Conservation (phyloP, 53 echinoderm and acorn worm species). For the Echinarachnius parma region DNA sequence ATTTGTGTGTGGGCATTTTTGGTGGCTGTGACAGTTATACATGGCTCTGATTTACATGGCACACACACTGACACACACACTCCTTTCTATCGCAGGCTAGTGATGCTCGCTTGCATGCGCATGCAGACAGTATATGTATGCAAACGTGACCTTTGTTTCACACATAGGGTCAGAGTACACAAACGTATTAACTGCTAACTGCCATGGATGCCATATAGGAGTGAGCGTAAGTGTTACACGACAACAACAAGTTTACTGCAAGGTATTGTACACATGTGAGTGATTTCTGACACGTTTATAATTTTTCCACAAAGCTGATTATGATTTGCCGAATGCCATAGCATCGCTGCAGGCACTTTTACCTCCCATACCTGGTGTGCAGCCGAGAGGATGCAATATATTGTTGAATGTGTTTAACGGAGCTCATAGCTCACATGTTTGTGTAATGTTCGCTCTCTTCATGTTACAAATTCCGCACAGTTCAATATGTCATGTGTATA, state of each 20-base stretch:
- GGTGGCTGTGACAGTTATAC: conserved; percentile 43
- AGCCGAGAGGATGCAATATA: conserved; percentile 25
- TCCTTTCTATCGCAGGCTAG: background rate
- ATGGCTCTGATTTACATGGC: conserved; percentile 32
- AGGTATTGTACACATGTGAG: conserved; percentile 54
- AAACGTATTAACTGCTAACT: conserved; percentile 54
- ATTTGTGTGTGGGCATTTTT: conserved; percentile 52
- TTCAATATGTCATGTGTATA: conserved; percentile 55
- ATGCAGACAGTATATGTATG: conserved; percentile 35
- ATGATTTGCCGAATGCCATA: conserved; percentile 25
- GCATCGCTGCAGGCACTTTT: conserved; percentile 41
- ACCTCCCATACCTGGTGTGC: background rate
- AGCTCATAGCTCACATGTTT: conserved; percentile 49
- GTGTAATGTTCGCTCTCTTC: conserved; percentile 48
- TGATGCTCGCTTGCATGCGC: conserved; percentile 15
- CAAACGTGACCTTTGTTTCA: conserved; percentile 55
- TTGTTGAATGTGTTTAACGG: conserved; percentile 35
- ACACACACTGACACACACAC: conserved; percentile 25
- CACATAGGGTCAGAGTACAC: conserved; percentile 53
- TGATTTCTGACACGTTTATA: conserved; percentile 44
- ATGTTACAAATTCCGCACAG: conserved; percentile 53
- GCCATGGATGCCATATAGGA: conserved; percentile 28
- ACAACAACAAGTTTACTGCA: conserved; percentile 8
- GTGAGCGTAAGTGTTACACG: conserved; percentile 33
- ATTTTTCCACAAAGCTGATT: conserved; percentile 31